These are phyloP conservation scores for Cyclophora albipunctata DNA, from an alignment of 2,888 invertebrate species.

Conservation along the genomic window DNA sequence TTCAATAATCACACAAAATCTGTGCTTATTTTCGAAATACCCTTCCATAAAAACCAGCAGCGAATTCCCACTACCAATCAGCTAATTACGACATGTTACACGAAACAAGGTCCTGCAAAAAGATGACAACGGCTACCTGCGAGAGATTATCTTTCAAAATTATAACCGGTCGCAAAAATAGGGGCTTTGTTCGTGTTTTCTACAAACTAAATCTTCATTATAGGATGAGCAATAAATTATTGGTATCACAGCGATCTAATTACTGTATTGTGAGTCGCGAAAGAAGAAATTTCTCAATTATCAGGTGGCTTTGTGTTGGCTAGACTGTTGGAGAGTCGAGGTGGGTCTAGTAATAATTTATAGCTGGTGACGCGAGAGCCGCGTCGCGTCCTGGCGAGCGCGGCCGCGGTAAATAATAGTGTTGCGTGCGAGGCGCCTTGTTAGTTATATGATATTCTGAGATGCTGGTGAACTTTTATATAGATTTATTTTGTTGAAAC, in stretches of 20 bases:
- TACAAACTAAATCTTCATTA: slow-evolving; percentile 69
- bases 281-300: slow-evolving; percentile 19
- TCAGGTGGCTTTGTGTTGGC: slow-evolving; percentile 1
- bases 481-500: neutral
- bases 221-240: slow-evolving; percentile 48
- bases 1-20: too few species aligned
- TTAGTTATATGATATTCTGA: slow-evolving; percentile 50
- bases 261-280: slow-evolving; percentile 13
- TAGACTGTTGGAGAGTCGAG: slow-evolving; percentile 13
- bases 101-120: slow-evolving; percentile 23
- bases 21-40: too few species aligned
- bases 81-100: slow-evolving; percentile 19
- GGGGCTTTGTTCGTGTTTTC: slow-evolving; percentile 43
- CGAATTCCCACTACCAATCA: slow-evolving; percentile 6
- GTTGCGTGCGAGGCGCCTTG: slow-evolving; percentile 35
- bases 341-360: slow-evolving; percentile 48
- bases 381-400: slow-evolving; percentile 39
- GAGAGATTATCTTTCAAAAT: slow-evolving; percentile 54
- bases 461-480: slow-evolving; percentile 19
- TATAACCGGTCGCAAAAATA: slow-evolving; percentile 45
- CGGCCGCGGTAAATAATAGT: slow-evolving; percentile 50
- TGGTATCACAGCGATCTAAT: slow-evolving; percentile 54
- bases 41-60: too few species aligned
- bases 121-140: slow-evolving; percentile 50
- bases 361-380: slow-evolving; percentile 45